Evolutionary conservation across 1,140 invertebrate species (phyloP), one percentile per base, ranked within the genome.

Genomic region (Steinernema feltiae): DNA sequence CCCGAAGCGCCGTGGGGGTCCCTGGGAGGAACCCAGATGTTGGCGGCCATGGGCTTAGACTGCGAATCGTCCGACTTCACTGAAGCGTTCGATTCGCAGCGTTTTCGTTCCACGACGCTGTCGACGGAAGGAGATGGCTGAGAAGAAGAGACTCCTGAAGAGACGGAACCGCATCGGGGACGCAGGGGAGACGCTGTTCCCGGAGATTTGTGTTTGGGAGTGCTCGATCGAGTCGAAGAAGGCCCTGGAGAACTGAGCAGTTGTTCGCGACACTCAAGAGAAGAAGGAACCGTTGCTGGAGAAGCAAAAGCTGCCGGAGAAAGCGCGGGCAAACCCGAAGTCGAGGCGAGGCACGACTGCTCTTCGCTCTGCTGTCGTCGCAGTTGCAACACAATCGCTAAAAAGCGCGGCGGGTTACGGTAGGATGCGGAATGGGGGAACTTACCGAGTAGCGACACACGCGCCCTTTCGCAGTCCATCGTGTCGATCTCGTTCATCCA

Each of bases 401-500:
- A 17, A 32, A 72, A 63, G 31, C 41, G 41, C 17, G 17, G 15
- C 48, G 21, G 18, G 7, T 1, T 3, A n/a, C 1, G 27, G 3
- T 1, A 29, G 2, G 63, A 18, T 21, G 24, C 7, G 2, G 24
- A 21, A 21, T 48, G 1, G 18, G n/a, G n/a, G n/a, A 7, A 76
- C 70, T 71, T 30, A 76, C 73, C n/a, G 1, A 78, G 63, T 7
- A 78, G 74, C 17, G 69, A 71, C 0, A 31, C 71, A 1, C 77
- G 63, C 21, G 79, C 79, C 21, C 69, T 75, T 21, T 78, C 78
- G 32, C 79, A 80, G 46, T 79, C 78, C 24, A 78, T 80, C 15
- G 79, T 80, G 63, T 80, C 79, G 0, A 80, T 35, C 15, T 80
- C 79, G 48, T 80, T 80, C 41, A 80, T 35, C 30, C 77, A 80